phyloP scores from a whole-genome alignment of 2,113 vertebrate genomes.

The Festucalex cinctus region DNA sequence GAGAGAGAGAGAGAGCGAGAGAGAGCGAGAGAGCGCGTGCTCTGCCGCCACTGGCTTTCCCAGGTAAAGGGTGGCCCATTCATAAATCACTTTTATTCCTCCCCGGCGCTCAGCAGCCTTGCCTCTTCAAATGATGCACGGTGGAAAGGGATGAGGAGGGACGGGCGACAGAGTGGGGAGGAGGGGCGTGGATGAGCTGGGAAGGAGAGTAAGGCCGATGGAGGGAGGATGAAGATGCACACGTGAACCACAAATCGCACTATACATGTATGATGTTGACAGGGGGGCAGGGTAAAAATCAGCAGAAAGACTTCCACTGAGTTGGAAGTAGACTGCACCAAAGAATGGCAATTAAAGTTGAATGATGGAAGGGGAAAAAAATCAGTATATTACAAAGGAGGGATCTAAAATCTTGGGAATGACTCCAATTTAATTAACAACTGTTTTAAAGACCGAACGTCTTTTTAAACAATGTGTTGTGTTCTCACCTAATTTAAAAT shows the following conservation, averaged over 20 bases:
- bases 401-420: neutral
- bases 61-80: constrained; percentile 64
- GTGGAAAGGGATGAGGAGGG: constrained; percentile 62
- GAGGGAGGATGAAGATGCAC: constrained; percentile 28
- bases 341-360: neutral
- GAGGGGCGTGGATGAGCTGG: constrained; percentile 1
- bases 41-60: constrained; percentile 64
- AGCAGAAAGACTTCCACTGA: neutral
- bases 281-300: constrained; percentile 20
- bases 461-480: constrained; percentile 7
- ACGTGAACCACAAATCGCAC: constrained; percentile 36
- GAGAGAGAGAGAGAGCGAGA: too few relatives aligned
- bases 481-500: constrained; percentile 9
- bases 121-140: constrained; percentile 70
- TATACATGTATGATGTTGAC: constrained; percentile 25
- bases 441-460: neutral
- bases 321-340: neutral
- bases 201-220: constrained; percentile 15
- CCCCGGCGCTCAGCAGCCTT: constrained; percentile 65
- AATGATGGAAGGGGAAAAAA: neutral
- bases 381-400: neutral
- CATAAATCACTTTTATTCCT: constrained; percentile 76
- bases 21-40: constrained; percentile 14
- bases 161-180: constrained; percentile 12
- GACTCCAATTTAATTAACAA: constrained; percentile 1